These are phyloP conservation scores for Hemiscyllium ocellatum DNA, from an alignment of 2,113 vertebrate genomes.

Conservation along the genomic window DNA sequence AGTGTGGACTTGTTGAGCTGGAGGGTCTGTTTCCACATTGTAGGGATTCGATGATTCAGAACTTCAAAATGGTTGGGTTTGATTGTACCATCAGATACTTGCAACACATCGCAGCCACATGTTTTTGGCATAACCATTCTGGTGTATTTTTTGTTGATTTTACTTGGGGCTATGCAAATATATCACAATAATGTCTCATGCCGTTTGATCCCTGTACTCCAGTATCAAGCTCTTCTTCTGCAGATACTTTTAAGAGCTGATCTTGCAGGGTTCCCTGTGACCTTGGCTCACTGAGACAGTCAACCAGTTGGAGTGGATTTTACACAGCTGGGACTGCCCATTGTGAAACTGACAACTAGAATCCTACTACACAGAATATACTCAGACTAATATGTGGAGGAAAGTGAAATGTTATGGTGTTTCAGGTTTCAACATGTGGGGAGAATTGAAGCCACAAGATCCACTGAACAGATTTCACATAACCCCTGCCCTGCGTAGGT, in stretches of 20 bases:
- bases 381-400: background rate
- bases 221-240: background rate
- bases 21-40: no score
- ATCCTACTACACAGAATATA: background rate
- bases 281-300: background rate
- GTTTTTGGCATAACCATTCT: background rate
- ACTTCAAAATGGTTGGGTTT: background rate
- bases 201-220: no score
- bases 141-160: background rate
- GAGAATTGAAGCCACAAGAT: background rate
- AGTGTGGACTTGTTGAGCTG: no score
- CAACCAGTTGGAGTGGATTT: background rate
- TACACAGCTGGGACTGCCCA: background rate
- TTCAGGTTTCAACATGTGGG: conserved; percentile 20
- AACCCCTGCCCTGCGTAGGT: background rate
- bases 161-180: background rate
- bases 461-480: background rate
- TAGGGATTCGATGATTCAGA: background rate
- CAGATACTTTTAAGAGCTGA: background rate
- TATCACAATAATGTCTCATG: background rate
- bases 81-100: background rate
- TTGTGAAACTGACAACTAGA: background rate
- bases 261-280: background rate
- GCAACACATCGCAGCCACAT: background rate
- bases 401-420: background rate